Conservation (phyloP, 2,888 invertebrate genomes). For the Prosapia bicincta region DNA sequence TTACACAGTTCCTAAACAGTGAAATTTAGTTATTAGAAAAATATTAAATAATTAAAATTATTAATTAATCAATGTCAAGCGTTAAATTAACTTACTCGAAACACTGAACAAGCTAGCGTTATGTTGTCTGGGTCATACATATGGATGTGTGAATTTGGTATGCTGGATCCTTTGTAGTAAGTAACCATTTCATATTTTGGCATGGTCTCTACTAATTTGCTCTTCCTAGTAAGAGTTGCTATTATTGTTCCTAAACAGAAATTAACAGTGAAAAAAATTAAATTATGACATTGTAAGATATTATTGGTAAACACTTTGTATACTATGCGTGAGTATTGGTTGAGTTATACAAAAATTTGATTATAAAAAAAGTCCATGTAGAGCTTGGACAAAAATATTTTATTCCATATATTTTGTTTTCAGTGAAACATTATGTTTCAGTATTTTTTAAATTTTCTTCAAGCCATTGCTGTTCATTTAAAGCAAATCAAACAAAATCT, state of each 20-base stretch:
- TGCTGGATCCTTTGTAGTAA: conserved; percentile 81
- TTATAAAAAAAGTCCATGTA: no score
- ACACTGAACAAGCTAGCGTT: conserved; percentile 82
- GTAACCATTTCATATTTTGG: conserved; percentile 92
- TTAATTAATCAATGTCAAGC: neutral
- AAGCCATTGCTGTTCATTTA: no score
- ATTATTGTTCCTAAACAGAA: conserved; percentile 61
- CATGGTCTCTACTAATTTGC: conserved; percentile 71
- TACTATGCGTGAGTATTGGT: no score
- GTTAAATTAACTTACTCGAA: conserved; percentile 63
- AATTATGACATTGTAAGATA: no score
- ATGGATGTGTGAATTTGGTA: conserved; percentile 91
- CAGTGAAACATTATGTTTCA: no score
- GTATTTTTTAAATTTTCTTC: no score
- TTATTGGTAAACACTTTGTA: no score
- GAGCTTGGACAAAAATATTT: no score
- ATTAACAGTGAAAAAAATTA: no score
- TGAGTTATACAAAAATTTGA: no score
- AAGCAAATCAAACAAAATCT: no score
- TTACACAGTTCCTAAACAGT: conserved; percentile 76
- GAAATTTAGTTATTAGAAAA: neutral
- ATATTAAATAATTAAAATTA: neutral
- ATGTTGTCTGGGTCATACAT: conserved; percentile 95
- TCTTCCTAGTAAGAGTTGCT: conserved; percentile 77
- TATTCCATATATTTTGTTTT: no score